Evolutionary conservation across 2,113 vertebrate species (phyloP).

Genomic region (Malurus melanocephalus): DNA sequence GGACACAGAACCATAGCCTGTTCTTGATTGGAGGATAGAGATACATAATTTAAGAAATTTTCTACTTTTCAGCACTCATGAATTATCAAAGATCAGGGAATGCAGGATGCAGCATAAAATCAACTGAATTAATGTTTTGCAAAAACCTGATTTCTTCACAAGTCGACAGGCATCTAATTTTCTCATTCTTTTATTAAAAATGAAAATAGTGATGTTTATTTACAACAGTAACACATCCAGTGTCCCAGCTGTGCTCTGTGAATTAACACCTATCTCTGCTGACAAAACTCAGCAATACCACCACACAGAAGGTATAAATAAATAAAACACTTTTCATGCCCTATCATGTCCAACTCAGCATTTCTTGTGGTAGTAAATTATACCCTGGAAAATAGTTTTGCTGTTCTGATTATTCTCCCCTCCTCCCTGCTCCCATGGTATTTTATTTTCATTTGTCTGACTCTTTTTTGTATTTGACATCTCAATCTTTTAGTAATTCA

Average conservation of each 20-base stretch:
- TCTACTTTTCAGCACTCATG: neutral
- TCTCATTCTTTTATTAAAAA: neutral
- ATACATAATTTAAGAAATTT: neutral
- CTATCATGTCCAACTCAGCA: neutral
- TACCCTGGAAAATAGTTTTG: neutral
- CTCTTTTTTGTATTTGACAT: neutral
- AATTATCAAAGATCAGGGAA: neutral
- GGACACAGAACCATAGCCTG: neutral
- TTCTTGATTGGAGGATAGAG: neutral
- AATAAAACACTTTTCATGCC: conserved; percentile 13
- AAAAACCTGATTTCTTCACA: neutral
- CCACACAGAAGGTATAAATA: conserved; percentile 3
- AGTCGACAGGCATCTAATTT: neutral
- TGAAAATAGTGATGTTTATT: neutral
- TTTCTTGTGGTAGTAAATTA: neutral
- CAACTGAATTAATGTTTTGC: neutral
- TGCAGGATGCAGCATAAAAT: neutral
- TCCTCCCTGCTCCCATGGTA: accelerated
- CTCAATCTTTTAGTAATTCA: neutral
- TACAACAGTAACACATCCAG: neutral
- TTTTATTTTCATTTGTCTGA: neutral
- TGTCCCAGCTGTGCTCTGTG: neutral
- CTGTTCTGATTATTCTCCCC: neutral
- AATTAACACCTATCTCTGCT: conserved; percentile 25
- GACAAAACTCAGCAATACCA: neutral